Evolutionary conservation across 2,888 invertebrate genomes (phyloP).

Genomic region (Hirtodrosophila confusa): DNA sequence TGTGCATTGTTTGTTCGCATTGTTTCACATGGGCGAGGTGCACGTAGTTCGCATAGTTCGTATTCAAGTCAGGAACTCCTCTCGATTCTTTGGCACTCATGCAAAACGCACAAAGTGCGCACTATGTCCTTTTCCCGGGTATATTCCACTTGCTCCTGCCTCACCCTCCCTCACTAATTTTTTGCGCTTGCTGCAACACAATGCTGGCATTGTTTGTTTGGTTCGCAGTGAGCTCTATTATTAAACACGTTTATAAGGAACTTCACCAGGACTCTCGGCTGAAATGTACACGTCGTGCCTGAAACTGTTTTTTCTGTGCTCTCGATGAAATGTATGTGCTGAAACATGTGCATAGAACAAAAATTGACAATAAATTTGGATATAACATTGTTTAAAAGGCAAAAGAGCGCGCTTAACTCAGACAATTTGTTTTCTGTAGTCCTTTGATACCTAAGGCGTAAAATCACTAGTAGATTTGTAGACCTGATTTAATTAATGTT

Average conservation of each 20-base stretch:
- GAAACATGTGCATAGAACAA: constrained; percentile 12
- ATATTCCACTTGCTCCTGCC: constrained; percentile 20
- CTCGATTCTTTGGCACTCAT: constrained; percentile 54
- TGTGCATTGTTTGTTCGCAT: constrained; percentile 54
- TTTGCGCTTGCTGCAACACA: constrained; percentile 22
- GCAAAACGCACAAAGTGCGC: constrained; percentile 61
- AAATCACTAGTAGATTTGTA: not conserved
- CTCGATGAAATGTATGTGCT: constrained; percentile 28
- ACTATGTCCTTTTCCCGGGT: constrained; percentile 39
- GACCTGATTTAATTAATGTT: not conserved
- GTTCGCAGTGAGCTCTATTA: constrained; percentile 48
- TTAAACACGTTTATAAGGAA: constrained; percentile 62
- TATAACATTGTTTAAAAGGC: constrained; percentile 18
- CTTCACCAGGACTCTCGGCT: constrained; percentile 46
- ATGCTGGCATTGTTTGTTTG: constrained; percentile 49
- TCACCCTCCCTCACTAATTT: constrained; percentile 7
- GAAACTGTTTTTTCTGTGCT: constrained; percentile 29
- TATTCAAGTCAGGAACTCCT: constrained; percentile 57
- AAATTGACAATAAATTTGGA: constrained; percentile 30
- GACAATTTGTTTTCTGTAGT: constrained; percentile 30
- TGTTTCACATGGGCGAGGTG: constrained; percentile 58
- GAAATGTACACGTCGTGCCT: constrained; percentile 49
- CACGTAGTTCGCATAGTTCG: constrained; percentile 57
- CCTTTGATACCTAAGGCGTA: not conserved
- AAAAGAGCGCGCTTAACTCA: constrained; percentile 15